Conservation (phyloP, 1,140 invertebrate species). For the Cyrtorhinus lividipennis region DNA sequence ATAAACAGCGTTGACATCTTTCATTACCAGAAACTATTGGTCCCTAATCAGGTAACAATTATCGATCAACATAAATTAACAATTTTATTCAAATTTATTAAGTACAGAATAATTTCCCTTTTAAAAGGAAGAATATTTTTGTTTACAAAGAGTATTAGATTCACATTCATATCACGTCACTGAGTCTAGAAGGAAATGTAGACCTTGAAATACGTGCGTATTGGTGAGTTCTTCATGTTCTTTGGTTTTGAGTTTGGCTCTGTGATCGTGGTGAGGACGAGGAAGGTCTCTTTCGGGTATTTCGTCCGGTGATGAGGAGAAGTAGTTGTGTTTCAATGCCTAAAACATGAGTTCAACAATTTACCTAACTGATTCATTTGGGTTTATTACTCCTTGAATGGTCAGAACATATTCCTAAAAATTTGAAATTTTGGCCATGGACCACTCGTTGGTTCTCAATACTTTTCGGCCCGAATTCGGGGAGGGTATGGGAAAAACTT, state of each 20-base stretch:
- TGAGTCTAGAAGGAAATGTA: slow-evolving; percentile 6
- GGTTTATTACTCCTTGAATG: background rate
- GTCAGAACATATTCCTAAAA: background rate
- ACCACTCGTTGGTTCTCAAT: background rate
- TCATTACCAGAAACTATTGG: too few species aligned
- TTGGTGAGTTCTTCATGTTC: background rate
- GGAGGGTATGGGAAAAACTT: background rate
- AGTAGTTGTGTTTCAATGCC: slow-evolving; percentile 26
- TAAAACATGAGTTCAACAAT: slow-evolving; percentile 11
- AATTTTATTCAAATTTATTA: too few species aligned
- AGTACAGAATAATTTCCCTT: too few species aligned
- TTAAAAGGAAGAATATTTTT: too few species aligned
- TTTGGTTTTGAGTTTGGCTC: slow-evolving; percentile 15
- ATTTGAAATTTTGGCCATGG: too few species aligned
- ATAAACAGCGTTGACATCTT: too few species aligned
- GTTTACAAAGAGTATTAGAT: too few species aligned
- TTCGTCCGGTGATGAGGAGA: slow-evolving; percentile 23
- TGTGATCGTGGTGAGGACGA: slow-evolving; percentile 23
- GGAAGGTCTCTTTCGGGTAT: slow-evolving; percentile 23
- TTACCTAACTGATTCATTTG: background rate
- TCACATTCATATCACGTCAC: too few species aligned
- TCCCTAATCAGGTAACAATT: too few species aligned
- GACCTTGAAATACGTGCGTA: background rate
- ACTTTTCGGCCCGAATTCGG: background rate
- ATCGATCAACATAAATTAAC: too few species aligned